Evolutionary conservation across 2,888 invertebrate species (phyloP).

Genomic region (Anoplius nigerrimus): DNA sequence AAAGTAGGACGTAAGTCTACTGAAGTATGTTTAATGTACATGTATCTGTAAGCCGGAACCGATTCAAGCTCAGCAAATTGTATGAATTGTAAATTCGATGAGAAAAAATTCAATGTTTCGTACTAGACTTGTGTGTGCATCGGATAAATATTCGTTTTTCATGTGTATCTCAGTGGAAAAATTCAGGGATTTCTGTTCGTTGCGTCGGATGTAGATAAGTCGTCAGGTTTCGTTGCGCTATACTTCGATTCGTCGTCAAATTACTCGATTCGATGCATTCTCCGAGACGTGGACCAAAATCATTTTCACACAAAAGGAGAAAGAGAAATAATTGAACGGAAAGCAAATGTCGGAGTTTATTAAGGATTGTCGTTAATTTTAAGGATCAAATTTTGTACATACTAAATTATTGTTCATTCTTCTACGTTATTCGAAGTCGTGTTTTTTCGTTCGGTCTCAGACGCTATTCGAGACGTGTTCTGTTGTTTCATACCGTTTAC

Average conservation of each 20-base stretch:
- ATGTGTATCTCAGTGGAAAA: constrained; percentile 1
- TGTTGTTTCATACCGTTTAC: background rate
- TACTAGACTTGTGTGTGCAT: constrained; percentile 39
- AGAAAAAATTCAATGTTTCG: constrained; percentile 47
- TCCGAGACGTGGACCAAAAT: constrained; percentile 59
- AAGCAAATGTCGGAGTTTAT: too few species aligned
- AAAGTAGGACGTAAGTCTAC: constrained; percentile 67
- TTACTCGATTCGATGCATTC: constrained; percentile 41
- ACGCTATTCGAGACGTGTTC: constrained; percentile 12
- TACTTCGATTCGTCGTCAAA: too few species aligned
- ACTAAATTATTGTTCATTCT: constrained; percentile 67
- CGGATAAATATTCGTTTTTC: background rate
- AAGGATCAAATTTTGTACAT: constrained; percentile 66
- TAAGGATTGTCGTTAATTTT: constrained; percentile 59
- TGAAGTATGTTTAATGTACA: constrained; percentile 61
- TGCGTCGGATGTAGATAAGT: constrained; percentile 37
- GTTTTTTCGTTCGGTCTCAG: constrained; percentile 29
- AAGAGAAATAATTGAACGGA: constrained; percentile 32
- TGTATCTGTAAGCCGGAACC: constrained; percentile 49
- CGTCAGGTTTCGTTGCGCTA: constrained; percentile 29
- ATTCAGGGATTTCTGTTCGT: constrained; percentile 32
- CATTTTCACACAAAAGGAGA: constrained; percentile 24
- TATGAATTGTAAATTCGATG: constrained; percentile 64
- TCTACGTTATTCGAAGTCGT: constrained; percentile 25
- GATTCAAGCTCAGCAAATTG: constrained; percentile 34